Conservation (phyloP, 2,888 invertebrate genomes). For the Brachylomia viminalis region DNA sequence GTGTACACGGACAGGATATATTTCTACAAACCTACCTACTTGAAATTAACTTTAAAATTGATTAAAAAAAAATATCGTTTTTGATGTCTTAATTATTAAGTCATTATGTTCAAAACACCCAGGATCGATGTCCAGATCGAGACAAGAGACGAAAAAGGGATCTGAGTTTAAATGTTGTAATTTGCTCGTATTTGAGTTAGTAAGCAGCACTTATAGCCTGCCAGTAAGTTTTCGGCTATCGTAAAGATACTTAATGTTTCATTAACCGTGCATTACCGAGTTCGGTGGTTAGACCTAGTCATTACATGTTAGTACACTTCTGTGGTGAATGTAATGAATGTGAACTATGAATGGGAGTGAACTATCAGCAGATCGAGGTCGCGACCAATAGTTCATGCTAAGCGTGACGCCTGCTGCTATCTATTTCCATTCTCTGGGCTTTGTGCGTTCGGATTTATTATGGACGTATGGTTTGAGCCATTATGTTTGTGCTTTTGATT, state of each 20-base stretch:
- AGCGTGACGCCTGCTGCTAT: constrained; percentile 48
- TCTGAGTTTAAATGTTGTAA: neutral
- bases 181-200: neutral
- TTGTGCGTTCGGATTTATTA: constrained; percentile 59
- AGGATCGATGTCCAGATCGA: neutral
- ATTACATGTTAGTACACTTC: constrained; percentile 3
- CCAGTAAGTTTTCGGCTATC: constrained; percentile 17
- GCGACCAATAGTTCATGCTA: constrained; percentile 57
- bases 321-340: constrained; percentile 47
- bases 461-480: constrained; percentile 39
- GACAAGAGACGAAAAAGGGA: neutral
- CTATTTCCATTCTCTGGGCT: constrained; percentile 53
- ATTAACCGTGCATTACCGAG: constrained; percentile 11
- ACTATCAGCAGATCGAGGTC: constrained; percentile 46
- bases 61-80: neutral
- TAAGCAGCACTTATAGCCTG: neutral
- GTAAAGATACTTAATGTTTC: neutral
- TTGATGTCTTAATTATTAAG: neutral
- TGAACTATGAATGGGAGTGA: constrained; percentile 44
- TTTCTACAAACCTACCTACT: neutral
- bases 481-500: constrained; percentile 43
- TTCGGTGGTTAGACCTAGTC: neutral
- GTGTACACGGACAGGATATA: neutral
- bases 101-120: neutral
- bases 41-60: neutral